Conservation (phyloP, 2,113 vertebrate species). For the Aplodontia rufa region DNA sequence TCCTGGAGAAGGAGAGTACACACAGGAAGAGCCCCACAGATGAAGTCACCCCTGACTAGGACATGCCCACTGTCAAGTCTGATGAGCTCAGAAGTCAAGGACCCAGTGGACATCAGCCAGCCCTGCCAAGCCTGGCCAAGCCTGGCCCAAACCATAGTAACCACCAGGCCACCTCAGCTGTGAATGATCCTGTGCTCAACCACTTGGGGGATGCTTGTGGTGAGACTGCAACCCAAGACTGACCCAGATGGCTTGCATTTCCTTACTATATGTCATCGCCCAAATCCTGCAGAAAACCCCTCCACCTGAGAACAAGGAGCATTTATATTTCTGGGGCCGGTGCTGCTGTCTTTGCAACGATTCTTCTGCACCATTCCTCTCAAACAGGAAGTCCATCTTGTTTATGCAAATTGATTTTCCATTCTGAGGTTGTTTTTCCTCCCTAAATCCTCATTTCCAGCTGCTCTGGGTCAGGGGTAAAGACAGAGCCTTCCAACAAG, state of each 20-base stretch:
- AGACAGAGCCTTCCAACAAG: conserved; percentile 59
- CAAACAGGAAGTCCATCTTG: conserved; percentile 42
- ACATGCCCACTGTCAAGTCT: fast-evolving
- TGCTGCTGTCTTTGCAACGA: neutral
- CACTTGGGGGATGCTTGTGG: neutral
- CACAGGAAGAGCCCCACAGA: neutral
- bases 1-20: neutral
- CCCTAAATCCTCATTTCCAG: conserved; percentile 59
- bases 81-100: neutral
- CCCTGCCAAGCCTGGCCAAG: fast-evolving
- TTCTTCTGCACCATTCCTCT: neutral
- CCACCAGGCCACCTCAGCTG: neutral
- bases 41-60: neutral
- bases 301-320: neutral
- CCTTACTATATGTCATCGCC: neutral
- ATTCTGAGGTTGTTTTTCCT: conserved; percentile 46
- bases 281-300: neutral
- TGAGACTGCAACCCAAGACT: neutral
- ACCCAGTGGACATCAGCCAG: neutral
- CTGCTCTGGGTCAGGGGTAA: conserved; percentile 65
- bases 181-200: neutral
- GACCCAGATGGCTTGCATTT: neutral
- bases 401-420: conserved; percentile 60
- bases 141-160: neutral
- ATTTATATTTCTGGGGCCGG: neutral